Base-by-base conservation (phyloP, 2,888 invertebrate species). In the Acanthosepion esculentum region DNA sequence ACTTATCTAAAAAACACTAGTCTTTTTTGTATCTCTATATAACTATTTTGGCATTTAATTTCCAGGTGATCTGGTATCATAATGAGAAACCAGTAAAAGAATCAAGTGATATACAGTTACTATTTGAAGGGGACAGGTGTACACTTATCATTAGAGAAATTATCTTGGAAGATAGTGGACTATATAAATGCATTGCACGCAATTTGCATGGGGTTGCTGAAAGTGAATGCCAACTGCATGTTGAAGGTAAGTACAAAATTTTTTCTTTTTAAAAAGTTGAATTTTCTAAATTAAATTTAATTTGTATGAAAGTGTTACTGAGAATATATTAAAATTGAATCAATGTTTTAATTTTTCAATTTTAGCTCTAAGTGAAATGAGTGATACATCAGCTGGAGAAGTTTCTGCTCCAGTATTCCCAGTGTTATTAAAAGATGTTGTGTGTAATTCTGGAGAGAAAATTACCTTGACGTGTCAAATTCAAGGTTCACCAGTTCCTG, bases 191-290 rank as follows among this genome's bases (percentile, higher is more conserved):
- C 55, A 98, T 98, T 29, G 99, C 99, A 64, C 98, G 99, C 0
- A 99, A 99, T 97, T 99, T 99, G 96, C 98, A 99, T 91, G 99
- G 99, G 78, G 98, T 98, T 41, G 99, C 97, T 33, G 96, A 97
- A 96, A 99, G 99, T 29, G 98, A 99, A 8, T 98, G 99, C 20
- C 98, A 98, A 97, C 98, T 99, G 15, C 98, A 99, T 96, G 98
- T 98, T 92, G 97, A 97, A 96, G 97, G 97, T 97, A 96, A 96
- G 97, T 96, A 15, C 8, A 50, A n/a, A 78, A 10, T 78, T 78
- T 64, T 26, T 64, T 23, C 23, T 59, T 33, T 78, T 12, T 78
- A 78, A 78, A n/a, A 78, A n/a, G n/a, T 78, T 78, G 78, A 78
- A n/a, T 78, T 78, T 78, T 78, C 78, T 78, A 78, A 78, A 78